phyloP scores from a whole-genome alignment of 2,113 vertebrate genomes.

The Lepus europaeus region DNA sequence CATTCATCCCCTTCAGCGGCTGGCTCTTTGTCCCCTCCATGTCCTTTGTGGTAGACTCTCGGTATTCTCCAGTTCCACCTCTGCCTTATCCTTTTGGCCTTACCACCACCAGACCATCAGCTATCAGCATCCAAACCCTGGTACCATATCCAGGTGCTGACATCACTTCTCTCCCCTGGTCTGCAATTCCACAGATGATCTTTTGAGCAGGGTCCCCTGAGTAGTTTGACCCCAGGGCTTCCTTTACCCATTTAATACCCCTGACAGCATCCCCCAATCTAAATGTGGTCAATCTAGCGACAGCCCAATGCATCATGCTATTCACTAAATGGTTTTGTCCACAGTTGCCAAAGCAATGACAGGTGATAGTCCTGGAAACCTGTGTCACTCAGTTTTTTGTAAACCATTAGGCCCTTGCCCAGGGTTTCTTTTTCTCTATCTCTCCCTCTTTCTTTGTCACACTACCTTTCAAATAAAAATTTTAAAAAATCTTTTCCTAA shows the following conservation, averaged over 20 bases:
- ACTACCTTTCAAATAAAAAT: too few species aligned
- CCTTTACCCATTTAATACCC: neutral
- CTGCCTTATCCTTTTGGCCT: neutral
- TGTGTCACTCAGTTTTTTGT: neutral
- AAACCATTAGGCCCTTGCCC: neutral
- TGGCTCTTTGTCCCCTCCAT: neutral
- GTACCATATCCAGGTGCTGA: neutral
- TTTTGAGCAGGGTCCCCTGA: neutral
- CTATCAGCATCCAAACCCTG: neutral
- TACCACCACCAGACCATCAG: neutral
- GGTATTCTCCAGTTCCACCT: neutral
- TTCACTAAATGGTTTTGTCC: neutral
- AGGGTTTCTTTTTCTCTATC: too few species aligned
- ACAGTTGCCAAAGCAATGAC: neutral
- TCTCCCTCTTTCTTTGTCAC: too few species aligned
- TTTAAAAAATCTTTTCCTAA: too few species aligned
- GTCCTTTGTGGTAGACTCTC: neutral
- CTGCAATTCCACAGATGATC: neutral
- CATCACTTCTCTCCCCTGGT: neutral
- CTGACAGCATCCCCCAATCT: neutral
- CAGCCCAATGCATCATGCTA: neutral
- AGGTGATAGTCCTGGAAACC: neutral
- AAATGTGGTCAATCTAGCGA: neutral
- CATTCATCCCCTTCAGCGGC: neutral
- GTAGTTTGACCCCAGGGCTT: neutral